Evolutionary conservation across 2,113 vertebrate species (phyloP), one percentile per base, ranked within the genome.

Genomic region (Chascanopsetta lugubris): DNA sequence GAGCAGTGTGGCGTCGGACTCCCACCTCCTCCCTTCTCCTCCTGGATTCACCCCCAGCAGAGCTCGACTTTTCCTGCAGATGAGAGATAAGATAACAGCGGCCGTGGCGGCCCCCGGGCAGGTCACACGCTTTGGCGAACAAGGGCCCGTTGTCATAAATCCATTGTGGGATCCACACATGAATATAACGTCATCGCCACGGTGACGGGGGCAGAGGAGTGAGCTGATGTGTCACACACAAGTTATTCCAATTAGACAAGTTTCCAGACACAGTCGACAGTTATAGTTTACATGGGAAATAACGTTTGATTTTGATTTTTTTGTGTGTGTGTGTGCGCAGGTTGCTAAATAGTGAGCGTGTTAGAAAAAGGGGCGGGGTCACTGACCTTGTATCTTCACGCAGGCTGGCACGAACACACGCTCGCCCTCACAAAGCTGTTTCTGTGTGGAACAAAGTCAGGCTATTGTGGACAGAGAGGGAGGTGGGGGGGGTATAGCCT

Each of bases 351-450:
- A 64, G 76, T 45, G 55, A 75, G 25, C 12, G 49, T 62, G 30
- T 26, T 47, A 30, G 34, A 57, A 30, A 30, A 57, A 24, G 53
- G 36, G 58, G 59, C 25, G 26, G 64, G 61, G 42, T 76, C 70
- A 70, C 69, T 76, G 79, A 84, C 79, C 79, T 85, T 82, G 85
- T 81, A 53, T 80, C 87, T 86, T 85, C 77, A 79, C 88, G 58
- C 75, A 84, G 90, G 82, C 89, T 90, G 91, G 84, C 90, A 92
- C 91, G 27, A 74, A 65, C 43, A 24, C 80, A 77, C 80, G 42
- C 73, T 69, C 74, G 51, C 40, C 32, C 61, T 75, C 77, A 91
- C 87, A 89, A 90, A 79, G 87, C 43, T 24, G n/a, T 72, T 72
- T 87, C 72, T 92, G 88, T 91, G 40, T 57, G 49, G 46, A 74